A percentile compares a stretch with the other conserved stretches of the same genome.
Conservation (phyloP, 2,888 invertebrate species). For the Eueremaeus valkanovi region DNA sequence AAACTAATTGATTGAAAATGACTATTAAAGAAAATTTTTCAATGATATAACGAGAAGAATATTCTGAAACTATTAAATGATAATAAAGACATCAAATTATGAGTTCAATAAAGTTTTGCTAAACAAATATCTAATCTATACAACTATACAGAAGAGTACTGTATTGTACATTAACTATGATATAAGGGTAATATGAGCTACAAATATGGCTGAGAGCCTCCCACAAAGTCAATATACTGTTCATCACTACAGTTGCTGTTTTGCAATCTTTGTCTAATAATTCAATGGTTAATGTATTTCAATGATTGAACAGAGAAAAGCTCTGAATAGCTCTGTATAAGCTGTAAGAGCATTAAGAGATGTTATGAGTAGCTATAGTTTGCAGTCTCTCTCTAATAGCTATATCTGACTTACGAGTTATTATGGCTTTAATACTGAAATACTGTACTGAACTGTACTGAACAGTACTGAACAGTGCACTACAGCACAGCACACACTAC, state of each 20-base stretch:
- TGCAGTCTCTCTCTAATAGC: conserved; percentile 10
- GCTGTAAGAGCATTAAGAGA: background rate
- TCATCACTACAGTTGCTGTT: background rate
- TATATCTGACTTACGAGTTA: background rate
- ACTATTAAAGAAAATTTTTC: too few species aligned
- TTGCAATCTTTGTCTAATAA: background rate
- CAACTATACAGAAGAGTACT: too few species aligned
- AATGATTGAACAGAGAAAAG: conserved; percentile 14
- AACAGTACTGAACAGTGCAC: too few species aligned
- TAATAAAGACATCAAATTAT: conserved; percentile 24
- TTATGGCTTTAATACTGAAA: background rate
- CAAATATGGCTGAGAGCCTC: too few species aligned
- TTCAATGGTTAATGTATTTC: conserved; percentile 18
- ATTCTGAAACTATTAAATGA: background rate
- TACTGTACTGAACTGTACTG: too few species aligned
- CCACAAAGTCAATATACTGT: background rate
- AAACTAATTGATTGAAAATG: too few species aligned
- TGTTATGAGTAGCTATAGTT: conserved; percentile 9
- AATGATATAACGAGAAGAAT: too few species aligned
- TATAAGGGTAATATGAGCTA: too few species aligned
- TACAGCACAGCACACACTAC: background rate
- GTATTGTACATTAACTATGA: too few species aligned
- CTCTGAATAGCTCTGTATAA: too few species aligned
- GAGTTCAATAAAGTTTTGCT: too few species aligned
- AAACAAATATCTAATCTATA: background rate